Conservation (phyloP, 2,888 invertebrate species). For the Himalopsyche kuldschensis region DNA sequence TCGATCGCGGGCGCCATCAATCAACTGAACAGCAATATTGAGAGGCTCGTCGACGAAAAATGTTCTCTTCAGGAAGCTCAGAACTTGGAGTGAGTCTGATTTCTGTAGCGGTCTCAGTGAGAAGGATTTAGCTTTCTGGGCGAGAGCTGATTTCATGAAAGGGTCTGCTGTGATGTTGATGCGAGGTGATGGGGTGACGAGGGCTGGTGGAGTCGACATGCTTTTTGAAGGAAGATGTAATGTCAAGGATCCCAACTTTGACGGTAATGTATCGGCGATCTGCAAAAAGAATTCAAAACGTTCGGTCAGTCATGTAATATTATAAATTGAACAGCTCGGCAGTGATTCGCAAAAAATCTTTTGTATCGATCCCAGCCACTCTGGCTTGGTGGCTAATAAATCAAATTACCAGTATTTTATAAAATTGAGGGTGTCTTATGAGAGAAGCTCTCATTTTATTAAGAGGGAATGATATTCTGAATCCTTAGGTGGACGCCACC, state of each 20-base stretch:
- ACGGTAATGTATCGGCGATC: slow-evolving; percentile 24
- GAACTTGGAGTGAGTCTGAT: slow-evolving; percentile 13
- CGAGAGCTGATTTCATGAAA: background rate
- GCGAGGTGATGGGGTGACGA: slow-evolving; percentile 25
- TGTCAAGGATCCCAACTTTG: slow-evolving; percentile 20
- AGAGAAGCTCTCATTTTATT: too few species aligned
- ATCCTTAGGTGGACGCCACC: too few species aligned
- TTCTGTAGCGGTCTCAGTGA: slow-evolving; percentile 1
- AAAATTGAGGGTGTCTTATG: too few species aligned
- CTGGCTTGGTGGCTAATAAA: too few species aligned
- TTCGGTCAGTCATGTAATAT: too few species aligned
- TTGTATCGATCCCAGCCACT: too few species aligned
- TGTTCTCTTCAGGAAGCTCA: slow-evolving; percentile 25
- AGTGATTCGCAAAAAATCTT: too few species aligned
- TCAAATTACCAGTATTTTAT: too few species aligned
- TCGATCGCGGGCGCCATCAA: slow-evolving; percentile 47
- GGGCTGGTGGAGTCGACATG: slow-evolving; percentile 34
- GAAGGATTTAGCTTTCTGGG: background rate
- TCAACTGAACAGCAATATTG: slow-evolving; percentile 59
- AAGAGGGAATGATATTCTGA: too few species aligned
- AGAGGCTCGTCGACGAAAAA: slow-evolving; percentile 67
- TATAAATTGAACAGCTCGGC: too few species aligned
- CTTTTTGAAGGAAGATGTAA: slow-evolving; percentile 8
- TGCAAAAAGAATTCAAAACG: slow-evolving; percentile 4
- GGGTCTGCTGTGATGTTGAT: background rate